These are phyloP conservation scores for Micromys minutus DNA, from an alignment of 2,113 vertebrate species.

Conservation along the genomic window DNA sequence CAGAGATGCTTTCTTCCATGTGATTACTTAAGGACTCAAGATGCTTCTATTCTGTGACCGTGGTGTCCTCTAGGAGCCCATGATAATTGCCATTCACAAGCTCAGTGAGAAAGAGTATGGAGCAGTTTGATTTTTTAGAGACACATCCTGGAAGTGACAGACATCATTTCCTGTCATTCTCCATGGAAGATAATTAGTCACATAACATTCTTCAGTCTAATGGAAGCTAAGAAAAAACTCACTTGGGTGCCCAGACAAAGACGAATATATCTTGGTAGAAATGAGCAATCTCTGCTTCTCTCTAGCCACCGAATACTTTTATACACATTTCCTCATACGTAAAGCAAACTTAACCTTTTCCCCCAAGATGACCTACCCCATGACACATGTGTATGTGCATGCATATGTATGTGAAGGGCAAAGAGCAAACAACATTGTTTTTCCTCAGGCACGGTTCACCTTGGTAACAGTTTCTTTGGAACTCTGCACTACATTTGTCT, in stretches of 20 bases:
- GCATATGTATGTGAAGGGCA: not conserved
- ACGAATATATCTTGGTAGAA: not conserved
- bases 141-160: not conserved
- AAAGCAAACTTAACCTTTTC: constrained; percentile 9
- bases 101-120: not conserved
- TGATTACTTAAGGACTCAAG: not conserved
- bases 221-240: not conserved
- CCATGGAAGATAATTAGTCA: not conserved
- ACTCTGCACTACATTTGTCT: not conserved
- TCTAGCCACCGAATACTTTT: not conserved
- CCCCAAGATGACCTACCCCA: not conserved
- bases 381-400: not conserved
- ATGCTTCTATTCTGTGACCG: not conserved
- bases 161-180: not conserved
- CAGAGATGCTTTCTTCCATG: not conserved
- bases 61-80: not conserved
- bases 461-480: not conserved
- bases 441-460: no score
- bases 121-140: not conserved
- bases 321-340: not conserved
- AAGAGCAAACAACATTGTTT: not conserved
- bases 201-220: not conserved
- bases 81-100: not conserved
- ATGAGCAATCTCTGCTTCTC: not conserved
- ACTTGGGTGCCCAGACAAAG: not conserved